Conservation (phyloP, 2,797 vertebrate species). For the Sus cebifrons region DNA sequence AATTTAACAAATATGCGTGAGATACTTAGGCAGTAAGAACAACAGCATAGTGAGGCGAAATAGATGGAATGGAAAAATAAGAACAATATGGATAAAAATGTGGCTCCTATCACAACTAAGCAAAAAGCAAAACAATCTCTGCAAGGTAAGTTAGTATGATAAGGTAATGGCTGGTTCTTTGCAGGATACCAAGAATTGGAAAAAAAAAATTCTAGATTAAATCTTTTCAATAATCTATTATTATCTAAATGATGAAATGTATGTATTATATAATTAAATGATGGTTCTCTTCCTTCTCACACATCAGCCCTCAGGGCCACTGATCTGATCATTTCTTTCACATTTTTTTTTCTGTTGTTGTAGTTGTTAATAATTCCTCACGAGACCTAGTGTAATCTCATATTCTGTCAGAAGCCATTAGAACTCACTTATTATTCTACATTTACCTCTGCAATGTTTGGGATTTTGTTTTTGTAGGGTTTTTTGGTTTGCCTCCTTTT, state of each 20-base stretch:
- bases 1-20: conserved; percentile 51
- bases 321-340: not conserved
- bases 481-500: too few relatives aligned
- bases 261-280: conserved; percentile 31
- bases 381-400: not conserved
- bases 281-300: not conserved
- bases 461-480: not conserved
- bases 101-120: conserved; percentile 8
- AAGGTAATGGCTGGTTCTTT: conserved; percentile 16
- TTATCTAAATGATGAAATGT: conserved; percentile 2
- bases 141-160: conserved; percentile 16
- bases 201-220: conserved; percentile 33
- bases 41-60: not conserved
- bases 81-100: not conserved
- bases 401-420: not conserved
- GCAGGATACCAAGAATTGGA: conserved; percentile 26
- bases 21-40: not conserved
- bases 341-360: not conserved
- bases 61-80: not conserved
- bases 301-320: not conserved
- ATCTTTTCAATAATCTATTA: conserved; percentile 45
- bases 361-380: not conserved
- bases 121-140: conserved; percentile 51
- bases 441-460: not conserved
- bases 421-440: conserved; percentile 21